phyloP scores from a whole-genome alignment of 2,888 invertebrate genomes.

The Molanna angustata region DNA sequence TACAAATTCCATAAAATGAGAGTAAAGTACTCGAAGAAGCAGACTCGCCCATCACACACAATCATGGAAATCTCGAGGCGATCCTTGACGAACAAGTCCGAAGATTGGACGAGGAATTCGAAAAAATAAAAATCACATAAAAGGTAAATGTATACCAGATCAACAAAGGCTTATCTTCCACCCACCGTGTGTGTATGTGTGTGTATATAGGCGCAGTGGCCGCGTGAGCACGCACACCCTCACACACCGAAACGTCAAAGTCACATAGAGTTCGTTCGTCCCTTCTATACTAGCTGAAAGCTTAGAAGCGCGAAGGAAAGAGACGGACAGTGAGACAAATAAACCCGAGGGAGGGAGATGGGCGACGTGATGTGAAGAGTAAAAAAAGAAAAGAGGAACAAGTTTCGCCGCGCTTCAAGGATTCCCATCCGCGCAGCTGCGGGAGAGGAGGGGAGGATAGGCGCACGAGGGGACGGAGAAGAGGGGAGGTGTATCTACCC shows the following conservation, averaged over 20 bases:
- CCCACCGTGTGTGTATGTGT: too few relatives aligned
- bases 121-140: conserved; percentile 17
- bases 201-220: too few relatives aligned
- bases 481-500: conserved; percentile 23
- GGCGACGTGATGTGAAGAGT: conserved; percentile 34
- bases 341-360: conserved; percentile 6
- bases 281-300: conserved; percentile 17
- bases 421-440: conserved; percentile 32
- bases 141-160: conserved; percentile 6
- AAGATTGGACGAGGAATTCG: conserved; percentile 6
- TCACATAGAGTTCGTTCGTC: conserved; percentile 23
- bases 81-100: too few relatives aligned
- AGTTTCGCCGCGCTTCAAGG: conserved; percentile 31
- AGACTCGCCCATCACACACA: too few relatives aligned
- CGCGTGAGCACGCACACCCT: conserved; percentile 13
- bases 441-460: conserved; percentile 40
- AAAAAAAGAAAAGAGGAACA: conserved; percentile 31
- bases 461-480: conserved; percentile 36
- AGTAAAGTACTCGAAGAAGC: too few relatives aligned
- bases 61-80: too few relatives aligned
- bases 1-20: too few relatives aligned
- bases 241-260: conserved; percentile 16
- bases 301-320: conserved; percentile 18
- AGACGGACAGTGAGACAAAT: neutral
- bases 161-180: conserved; percentile 10